These are phyloP conservation scores for Pandemis cinnamomeana DNA, from an alignment of 2,888 invertebrate species.

Conservation along the genomic window DNA sequence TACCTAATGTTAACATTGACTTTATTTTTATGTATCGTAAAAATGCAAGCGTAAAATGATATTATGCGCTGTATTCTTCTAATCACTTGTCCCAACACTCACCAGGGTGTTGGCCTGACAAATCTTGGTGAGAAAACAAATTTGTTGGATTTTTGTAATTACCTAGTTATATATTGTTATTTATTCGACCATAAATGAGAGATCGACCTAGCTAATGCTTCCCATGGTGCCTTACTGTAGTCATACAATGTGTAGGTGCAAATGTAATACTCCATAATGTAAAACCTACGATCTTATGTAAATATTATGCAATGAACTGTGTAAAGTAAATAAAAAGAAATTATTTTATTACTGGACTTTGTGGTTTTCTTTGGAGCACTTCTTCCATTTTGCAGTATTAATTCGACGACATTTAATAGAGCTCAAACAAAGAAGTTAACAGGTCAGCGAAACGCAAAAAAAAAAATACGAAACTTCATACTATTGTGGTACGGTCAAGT, in stretches of 20 bases:
- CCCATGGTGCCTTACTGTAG: slow-evolving; percentile 74
- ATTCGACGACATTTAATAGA: too few species aligned
- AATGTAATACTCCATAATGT: slow-evolving; percentile 76
- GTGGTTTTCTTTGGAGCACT: slow-evolving; percentile 51
- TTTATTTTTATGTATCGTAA: neutral
- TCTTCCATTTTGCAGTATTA: neutral
- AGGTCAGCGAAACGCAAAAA: too few species aligned
- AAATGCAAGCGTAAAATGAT: neutral
- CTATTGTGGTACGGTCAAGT: too few species aligned
- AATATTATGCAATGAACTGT: slow-evolving; percentile 67
- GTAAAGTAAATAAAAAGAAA: slow-evolving; percentile 79
- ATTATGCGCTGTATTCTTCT: too few species aligned
- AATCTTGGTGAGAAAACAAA: neutral
- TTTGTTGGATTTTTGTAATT: neutral
- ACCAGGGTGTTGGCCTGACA: neutral
- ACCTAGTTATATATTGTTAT: slow-evolving; percentile 16
- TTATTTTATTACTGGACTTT: slow-evolving; percentile 77
- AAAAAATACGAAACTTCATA: too few species aligned
- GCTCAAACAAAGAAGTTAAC: too few species aligned
- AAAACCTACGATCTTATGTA: slow-evolving; percentile 74
- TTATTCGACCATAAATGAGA: slow-evolving; percentile 56
- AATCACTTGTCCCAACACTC: neutral
- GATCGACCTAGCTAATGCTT: slow-evolving; percentile 65
- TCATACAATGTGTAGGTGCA: slow-evolving; percentile 70
- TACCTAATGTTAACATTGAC: neutral